Percentiles rank a stretch among this genome's conserved stretches.
Evolutionary conservation across 2,888 invertebrate species (phyloP).

Genomic region (Chesias legatella): DNA sequence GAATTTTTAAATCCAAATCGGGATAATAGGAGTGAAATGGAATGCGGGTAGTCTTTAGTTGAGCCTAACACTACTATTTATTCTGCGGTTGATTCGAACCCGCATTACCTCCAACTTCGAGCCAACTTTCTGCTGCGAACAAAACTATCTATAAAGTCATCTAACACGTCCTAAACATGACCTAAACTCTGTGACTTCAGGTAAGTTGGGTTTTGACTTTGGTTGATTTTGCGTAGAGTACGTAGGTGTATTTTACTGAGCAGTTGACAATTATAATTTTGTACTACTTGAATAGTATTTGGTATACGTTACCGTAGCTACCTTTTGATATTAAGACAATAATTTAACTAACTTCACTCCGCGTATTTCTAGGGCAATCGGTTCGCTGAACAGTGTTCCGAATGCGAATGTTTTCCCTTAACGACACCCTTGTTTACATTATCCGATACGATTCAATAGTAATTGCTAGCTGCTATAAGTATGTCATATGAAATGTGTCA

Average conservation of each 20-base stretch:
- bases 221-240: conserved; percentile 14
- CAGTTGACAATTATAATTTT: too few species aligned
- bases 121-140: conserved; percentile 33
- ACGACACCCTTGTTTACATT: conserved; percentile 11
- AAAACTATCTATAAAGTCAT: conserved; percentile 41
- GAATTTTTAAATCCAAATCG: too few species aligned
- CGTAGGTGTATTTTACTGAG: too few species aligned
- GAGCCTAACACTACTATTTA: conserved; percentile 7
- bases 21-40: not conserved
- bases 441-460: conserved; percentile 7
- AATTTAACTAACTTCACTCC: conserved; percentile 8
- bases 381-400: conserved; percentile 26
- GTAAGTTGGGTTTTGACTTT: conserved; percentile 16
- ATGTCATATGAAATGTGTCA: too few species aligned
- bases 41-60: conserved; percentile 18
- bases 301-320: too few species aligned
- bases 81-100: conserved; percentile 4
- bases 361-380: conserved; percentile 16
- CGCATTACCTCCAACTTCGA: conserved; percentile 21
- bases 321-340: not conserved
- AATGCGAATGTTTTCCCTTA: conserved; percentile 24
- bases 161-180: conserved; percentile 34
- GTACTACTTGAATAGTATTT: not conserved
- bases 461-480: too few species aligned
- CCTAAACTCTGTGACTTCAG: conserved; percentile 24